These are phyloP conservation scores for Cyrtorhinus lividipennis DNA, from an alignment of 1,140 invertebrate genomes.

Conservation along the genomic window DNA sequence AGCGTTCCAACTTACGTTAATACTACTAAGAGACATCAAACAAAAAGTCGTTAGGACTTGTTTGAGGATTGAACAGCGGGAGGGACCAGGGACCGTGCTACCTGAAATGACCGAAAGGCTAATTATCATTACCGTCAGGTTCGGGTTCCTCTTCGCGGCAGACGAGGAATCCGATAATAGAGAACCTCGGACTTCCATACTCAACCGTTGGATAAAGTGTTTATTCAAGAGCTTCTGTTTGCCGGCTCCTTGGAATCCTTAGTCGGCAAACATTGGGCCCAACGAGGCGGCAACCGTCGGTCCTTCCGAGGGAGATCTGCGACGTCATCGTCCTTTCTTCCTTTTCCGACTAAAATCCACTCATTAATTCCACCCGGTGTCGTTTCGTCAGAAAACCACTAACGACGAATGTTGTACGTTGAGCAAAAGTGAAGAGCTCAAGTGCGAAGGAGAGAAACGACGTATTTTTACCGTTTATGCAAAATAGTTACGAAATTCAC, in stretches of 20 bases:
- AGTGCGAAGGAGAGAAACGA: no score
- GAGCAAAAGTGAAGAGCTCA: no score
- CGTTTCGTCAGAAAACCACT: background rate
- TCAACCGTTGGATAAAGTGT: background rate
- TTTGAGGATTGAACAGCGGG: background rate
- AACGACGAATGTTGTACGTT: no score
- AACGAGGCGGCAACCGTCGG: background rate
- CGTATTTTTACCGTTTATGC: no score
- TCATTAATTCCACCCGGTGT: background rate
- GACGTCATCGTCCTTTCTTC: background rate
- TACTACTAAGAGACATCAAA: background rate
- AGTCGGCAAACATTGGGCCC: conserved; percentile 1
- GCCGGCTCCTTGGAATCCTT: conserved; percentile 2
- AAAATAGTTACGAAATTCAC: no score
- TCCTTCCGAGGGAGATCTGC: background rate
- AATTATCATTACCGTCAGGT: background rate
- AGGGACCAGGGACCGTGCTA: background rate
- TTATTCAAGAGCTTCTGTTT: background rate
- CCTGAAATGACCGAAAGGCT: background rate
- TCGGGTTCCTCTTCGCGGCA: background rate
- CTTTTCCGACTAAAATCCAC: background rate
- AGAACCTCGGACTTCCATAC: background rate
- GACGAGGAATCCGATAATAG: conserved; percentile 1
- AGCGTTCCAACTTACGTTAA: background rate
- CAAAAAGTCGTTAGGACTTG: background rate